Evolutionary conservation across 2,797 vertebrate species (phyloP).

Genomic region (Cuculus canorus): DNA sequence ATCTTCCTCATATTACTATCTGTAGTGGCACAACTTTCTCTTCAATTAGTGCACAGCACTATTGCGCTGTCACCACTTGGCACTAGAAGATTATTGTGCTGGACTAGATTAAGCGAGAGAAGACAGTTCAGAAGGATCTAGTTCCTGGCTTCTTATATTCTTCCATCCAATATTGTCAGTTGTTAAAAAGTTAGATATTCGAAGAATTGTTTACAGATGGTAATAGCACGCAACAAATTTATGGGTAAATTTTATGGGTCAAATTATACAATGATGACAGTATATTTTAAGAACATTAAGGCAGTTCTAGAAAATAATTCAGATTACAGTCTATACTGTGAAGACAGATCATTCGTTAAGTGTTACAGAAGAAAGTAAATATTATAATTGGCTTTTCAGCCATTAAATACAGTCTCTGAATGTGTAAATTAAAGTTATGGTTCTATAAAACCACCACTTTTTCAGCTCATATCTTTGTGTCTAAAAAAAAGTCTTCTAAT

Average conservation of each 20-base stretch:
- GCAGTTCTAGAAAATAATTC: neutral
- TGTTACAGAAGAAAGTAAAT: neutral
- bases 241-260: neutral
- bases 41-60: too few species aligned
- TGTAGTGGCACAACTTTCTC: neutral
- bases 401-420: neutral
- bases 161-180: neutral
- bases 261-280: neutral
- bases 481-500: neutral
- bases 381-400: neutral
- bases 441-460: neutral
- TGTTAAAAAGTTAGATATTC: neutral
- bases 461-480: neutral
- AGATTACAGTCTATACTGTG: neutral
- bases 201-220: neutral
- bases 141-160: neutral
- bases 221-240: neutral
- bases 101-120: neutral
- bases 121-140: neutral
- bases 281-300: neutral
- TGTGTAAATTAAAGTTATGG: neutral
- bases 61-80: neutral
- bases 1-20: neutral
- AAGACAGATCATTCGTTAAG: neutral
- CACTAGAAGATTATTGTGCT: neutral